phyloP scores from a whole-genome alignment of 2,113 vertebrate genomes.

The Tor tambroides region DNA sequence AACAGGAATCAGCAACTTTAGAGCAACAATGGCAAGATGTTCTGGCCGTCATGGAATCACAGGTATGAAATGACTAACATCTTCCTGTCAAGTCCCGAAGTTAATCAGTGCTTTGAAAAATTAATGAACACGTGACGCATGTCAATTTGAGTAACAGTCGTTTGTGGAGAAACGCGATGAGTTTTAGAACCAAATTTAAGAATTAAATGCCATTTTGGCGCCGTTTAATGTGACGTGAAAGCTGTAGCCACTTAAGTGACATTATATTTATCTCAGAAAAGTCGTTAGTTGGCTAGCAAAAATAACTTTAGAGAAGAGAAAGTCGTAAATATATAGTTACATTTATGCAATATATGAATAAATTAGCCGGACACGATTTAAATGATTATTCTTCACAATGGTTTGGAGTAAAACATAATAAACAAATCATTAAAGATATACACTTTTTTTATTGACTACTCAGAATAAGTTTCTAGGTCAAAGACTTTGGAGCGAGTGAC shows the following conservation, averaged over 20 bases:
- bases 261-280: too few species aligned
- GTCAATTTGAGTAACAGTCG: not conserved
- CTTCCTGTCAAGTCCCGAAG: not conserved
- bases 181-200: not conserved
- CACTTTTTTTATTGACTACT: not conserved
- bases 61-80: conserved; percentile 72
- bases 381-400: not conserved
- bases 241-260: too few species aligned
- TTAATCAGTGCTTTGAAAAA: not conserved
- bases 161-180: too few species aligned
- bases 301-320: too few species aligned
- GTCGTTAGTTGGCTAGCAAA: too few species aligned
- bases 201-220: not conserved
- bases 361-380: not conserved
- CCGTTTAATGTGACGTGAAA: not conserved
- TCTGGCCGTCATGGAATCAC: conserved; percentile 90
- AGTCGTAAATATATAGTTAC: not conserved
- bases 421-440: not conserved
- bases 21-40: conserved; percentile 96
- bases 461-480: not conserved
- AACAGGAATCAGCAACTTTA: conserved; percentile 79
- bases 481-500: not conserved
- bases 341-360: not conserved
- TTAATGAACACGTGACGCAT: not conserved
- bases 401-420: not conserved